Base-by-base conservation (phyloP, 2,113 vertebrate species). In the Bufo bufo region DNA sequence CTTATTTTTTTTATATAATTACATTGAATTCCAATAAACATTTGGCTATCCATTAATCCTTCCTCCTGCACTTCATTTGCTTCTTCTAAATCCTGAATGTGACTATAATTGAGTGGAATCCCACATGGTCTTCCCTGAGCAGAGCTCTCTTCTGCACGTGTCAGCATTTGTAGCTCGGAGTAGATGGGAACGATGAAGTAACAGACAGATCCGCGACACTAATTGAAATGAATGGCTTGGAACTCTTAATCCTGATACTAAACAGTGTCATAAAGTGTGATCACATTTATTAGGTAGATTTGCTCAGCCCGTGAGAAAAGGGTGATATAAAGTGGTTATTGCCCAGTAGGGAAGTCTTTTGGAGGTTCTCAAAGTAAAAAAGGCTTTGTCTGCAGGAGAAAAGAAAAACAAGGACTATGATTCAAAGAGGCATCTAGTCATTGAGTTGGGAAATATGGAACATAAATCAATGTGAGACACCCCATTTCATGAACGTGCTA, bases 1-100 rank as follows among this genome's bases (percentile, higher is more conserved):
- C 66, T 79, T 86, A 54, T 86, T 79, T 79, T 66, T 86, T 49
- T 17, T 23, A 47, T 54, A 86, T 49, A 61, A 66, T 66, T 66
- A n/a, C 54, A 79, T 47, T 45, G 47, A n/a, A 59, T 65, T 77
- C 58, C 58, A 52, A 77, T 86, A 86, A 78, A 86, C 75, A 66
- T 86, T 78, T 52, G 47, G 74, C 50, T 20, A 19, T 54, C 33
- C n/a, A 79, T 79, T 86, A 86, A 79, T 79, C 59, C 85, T 78
- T 86, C 56, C 23, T 47, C 43, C 10, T 33, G 58, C 74, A 79
- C 71, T 86, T 77, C 84, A 77, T 86, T 65, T 77, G 66, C 56
- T 75, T 50, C 45, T 79, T 23, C 45, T 77, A 54, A 78, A 66
- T 54, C 10, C 59, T 50, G 47, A 78, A 78, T 20, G 23, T 65